Percentiles rank a stretch among this genome's conserved stretches.
Evolutionary conservation across 2,113 vertebrate species (phyloP).

Genomic region (Shinisaurus crocodilurus): DNA sequence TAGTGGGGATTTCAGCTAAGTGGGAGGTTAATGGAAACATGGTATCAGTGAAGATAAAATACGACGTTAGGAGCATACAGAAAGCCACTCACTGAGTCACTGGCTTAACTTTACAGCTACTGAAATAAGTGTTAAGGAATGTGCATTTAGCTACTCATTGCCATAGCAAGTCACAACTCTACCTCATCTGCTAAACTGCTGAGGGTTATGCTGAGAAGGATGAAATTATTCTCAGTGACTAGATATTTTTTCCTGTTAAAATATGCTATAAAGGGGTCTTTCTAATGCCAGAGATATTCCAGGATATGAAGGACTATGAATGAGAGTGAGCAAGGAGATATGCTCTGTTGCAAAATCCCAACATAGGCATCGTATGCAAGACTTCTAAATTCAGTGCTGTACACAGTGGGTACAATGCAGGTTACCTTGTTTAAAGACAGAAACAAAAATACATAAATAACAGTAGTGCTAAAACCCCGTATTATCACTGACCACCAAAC

Average conservation of each 20-base stretch:
- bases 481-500: not conserved
- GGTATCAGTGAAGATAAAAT: constrained; percentile 11
- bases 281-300: too few species aligned
- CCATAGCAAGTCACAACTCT: not conserved
- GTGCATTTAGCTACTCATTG: constrained; percentile 22
- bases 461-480: not conserved
- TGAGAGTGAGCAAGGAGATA: not conserved
- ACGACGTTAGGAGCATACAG: not conserved
- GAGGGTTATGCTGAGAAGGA: not conserved
- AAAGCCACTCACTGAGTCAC: constrained; percentile 3
- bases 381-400: not conserved
- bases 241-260: not conserved
- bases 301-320: not conserved
- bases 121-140: constrained; percentile 30
- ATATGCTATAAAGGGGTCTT: not conserved
- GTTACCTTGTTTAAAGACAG: not conserved
- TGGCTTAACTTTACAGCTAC: not conserved
- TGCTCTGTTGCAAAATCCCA: not conserved
- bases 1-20: not conserved
- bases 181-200: not conserved
- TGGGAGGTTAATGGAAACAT: constrained; percentile 24
- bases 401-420: not conserved
- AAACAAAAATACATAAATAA: not conserved
- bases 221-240: not conserved
- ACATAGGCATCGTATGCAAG: not conserved